A percentile compares a stretch with the other conserved stretches of the same genome.
Conservation (phyloP, 1,140 invertebrate species). For the Caenorhabditis inopinata region DNA sequence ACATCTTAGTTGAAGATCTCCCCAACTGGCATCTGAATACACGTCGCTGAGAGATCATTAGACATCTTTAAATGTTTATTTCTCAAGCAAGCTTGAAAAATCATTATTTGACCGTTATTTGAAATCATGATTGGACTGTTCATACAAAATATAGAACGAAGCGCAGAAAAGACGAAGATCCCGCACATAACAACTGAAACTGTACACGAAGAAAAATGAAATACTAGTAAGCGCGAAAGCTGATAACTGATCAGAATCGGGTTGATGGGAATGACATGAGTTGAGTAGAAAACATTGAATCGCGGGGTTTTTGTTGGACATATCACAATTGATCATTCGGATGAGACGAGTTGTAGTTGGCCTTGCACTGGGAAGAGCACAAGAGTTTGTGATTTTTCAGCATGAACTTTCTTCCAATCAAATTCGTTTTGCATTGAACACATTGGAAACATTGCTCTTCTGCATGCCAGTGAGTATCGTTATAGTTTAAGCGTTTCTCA, state of each 20-base stretch:
- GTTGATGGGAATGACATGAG: conserved; percentile 30
- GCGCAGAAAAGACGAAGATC: background rate
- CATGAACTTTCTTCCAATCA: conserved; percentile 44
- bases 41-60: background rate
- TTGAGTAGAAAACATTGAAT: background rate
- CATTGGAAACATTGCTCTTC: conserved; percentile 73
- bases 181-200: background rate
- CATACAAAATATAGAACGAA: background rate
- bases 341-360: background rate
- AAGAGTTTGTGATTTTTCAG: conserved; percentile 34
- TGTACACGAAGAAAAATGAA: conserved; percentile 1
- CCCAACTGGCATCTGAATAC: too few species aligned
- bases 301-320: background rate
- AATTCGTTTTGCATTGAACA: conserved; percentile 23
- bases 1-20: too few species aligned
- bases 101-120: background rate
- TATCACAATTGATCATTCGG: conserved; percentile 7
- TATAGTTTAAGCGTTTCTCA: conserved; percentile 76
- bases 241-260: background rate
- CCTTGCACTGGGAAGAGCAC: conserved; percentile 34
- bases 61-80: background rate
- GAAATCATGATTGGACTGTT: background rate
- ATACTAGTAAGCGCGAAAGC: background rate
- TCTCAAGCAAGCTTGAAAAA: background rate
- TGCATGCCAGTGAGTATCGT: conserved; percentile 78